Base-by-base conservation (phyloP, 1,140 invertebrate species). In the Cotesia typhae region DNA sequence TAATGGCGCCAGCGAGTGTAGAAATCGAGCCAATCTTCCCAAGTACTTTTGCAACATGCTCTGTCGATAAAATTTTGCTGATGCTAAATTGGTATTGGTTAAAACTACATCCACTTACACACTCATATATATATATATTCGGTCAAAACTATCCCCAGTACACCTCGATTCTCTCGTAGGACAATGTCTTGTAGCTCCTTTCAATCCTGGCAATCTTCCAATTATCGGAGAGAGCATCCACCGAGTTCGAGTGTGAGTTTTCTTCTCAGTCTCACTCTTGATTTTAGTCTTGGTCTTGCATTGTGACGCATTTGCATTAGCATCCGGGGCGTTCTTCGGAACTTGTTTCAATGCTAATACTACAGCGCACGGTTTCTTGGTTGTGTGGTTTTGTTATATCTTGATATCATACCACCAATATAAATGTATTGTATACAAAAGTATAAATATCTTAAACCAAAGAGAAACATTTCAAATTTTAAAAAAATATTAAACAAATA, bases 291-390 rank as follows among this genome's bases (percentile, higher is more conserved):
- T 47, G 41, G 7, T 47, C 41, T 47, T 47, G 41, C 10, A 10
- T 47, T 10, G 6, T 47, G 41, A 36, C 37, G 52, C 47, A 55
- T 67, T 53, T 67, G 69, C 71, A 72, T 72, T 72, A 67, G 71
- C 73, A 80, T 78, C 65, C 70, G 66, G 51, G 57, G 37, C 52
- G 55, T 17, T 64, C 52, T 80, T 78, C 73, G 65, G 52, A 76
- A 76, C 70, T 79, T 80, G 73, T 77, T 79, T 78, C 77, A 76
- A 78, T 78, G 70, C 73, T 79, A 79, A 79, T 78, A 79, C 67
- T 67, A 72, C 14, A 38, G 74, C 47, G 72, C 37, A 52, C 66
- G 67, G 65, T 61, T 72, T 71, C 68, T 65, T 71, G 65, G 73
- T 70, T 53, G 41, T 47, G 41, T 10, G 41, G 10, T 47, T 47